Percentiles rank a stretch among this genome's conserved stretches.
These are phyloP conservation scores for Meiosimyza decipiens DNA, from an alignment of 2,888 invertebrate genomes.

Conservation along the genomic window DNA sequence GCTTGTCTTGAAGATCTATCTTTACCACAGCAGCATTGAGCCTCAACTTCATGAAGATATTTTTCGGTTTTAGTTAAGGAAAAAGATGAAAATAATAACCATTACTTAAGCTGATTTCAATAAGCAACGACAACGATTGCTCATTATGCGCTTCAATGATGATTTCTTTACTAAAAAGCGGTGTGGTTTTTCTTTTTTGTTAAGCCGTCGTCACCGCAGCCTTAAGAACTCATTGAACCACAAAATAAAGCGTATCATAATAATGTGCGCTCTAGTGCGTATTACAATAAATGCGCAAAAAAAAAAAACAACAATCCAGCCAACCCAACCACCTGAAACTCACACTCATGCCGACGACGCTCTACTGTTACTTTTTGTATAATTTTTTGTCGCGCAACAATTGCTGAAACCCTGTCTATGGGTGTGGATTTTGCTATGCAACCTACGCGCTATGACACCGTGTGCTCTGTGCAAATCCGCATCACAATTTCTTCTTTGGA, in stretches of 20 bases:
- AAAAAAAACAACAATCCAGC: constrained; percentile 21
- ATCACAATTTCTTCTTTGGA: constrained; percentile 29
- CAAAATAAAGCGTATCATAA: constrained; percentile 64
- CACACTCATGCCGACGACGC: not conserved
- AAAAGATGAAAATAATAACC: constrained; percentile 2
- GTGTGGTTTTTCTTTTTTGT: not conserved
- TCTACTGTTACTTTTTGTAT: not conserved
- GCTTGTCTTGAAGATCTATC: too few relatives aligned
- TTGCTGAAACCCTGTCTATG: not conserved
- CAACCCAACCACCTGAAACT: constrained; percentile 38
- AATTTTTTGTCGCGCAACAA: constrained; percentile 20
- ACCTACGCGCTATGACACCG: too few relatives aligned
- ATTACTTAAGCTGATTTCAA: constrained; percentile 28
- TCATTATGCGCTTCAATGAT: constrained; percentile 32
- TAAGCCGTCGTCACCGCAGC: constrained; percentile 6
- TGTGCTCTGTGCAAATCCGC: constrained; percentile 33
- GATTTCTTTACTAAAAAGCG: not conserved
- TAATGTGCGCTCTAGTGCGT: constrained; percentile 64
- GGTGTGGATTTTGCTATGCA: not conserved
- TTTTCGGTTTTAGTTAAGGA: not conserved
- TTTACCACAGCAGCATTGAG: too few relatives aligned
- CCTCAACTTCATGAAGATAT: too few relatives aligned
- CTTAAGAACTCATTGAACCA: constrained; percentile 58
- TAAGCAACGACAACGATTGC: constrained; percentile 28
- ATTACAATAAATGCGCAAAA: constrained; percentile 49